Conservation (phyloP, 2,888 invertebrate genomes). For the Amphipyra berbera region DNA sequence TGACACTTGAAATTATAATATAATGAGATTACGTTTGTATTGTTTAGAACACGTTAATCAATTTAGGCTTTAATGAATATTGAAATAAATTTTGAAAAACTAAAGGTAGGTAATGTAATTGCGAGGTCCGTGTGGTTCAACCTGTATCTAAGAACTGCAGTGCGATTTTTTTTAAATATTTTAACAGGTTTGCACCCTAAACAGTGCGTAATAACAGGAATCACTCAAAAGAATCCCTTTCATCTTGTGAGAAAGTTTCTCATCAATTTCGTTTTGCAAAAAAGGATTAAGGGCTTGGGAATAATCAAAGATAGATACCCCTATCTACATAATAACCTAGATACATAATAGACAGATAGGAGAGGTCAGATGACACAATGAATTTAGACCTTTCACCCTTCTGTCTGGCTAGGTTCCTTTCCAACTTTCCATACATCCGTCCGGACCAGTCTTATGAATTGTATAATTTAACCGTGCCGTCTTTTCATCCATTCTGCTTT, state of each 20-base stretch:
- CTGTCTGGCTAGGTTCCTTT: slow-evolving; percentile 63
- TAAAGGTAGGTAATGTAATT: background rate
- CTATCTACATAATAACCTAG: slow-evolving; percentile 44
- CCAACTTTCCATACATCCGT: slow-evolving; percentile 70
- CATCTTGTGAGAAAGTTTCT: slow-evolving; percentile 54
- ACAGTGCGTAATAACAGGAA: slow-evolving; percentile 36
- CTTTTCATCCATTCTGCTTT: slow-evolving; percentile 84
- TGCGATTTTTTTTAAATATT: slow-evolving; percentile 15
- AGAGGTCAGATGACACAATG: slow-evolving; percentile 65
- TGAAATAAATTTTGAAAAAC: too few species aligned
- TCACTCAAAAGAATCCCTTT: slow-evolving; percentile 45
- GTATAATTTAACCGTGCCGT: slow-evolving; percentile 80
- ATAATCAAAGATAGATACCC: slow-evolving; percentile 53
- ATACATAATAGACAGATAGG: slow-evolving; percentile 55
- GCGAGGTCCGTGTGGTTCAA: slow-evolving; percentile 7
- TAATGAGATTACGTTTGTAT: slow-evolving; percentile 29
- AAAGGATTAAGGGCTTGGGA: slow-evolving; percentile 32
- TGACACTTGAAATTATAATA: slow-evolving; percentile 41
- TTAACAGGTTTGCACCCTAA: slow-evolving; percentile 47
- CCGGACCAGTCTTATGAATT: slow-evolving; percentile 77
- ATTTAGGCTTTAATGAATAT: too few species aligned
- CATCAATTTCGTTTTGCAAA: slow-evolving; percentile 38
- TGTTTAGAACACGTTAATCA: slow-evolving; percentile 21
- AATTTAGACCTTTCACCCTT: slow-evolving; percentile 71
- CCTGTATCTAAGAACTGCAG: slow-evolving; percentile 9